A percentile compares a stretch with the other conserved stretches of the same genome.
Evolutionary conservation across 2,797 vertebrate species (phyloP).

Genomic region (Luscinia megarhynchos): DNA sequence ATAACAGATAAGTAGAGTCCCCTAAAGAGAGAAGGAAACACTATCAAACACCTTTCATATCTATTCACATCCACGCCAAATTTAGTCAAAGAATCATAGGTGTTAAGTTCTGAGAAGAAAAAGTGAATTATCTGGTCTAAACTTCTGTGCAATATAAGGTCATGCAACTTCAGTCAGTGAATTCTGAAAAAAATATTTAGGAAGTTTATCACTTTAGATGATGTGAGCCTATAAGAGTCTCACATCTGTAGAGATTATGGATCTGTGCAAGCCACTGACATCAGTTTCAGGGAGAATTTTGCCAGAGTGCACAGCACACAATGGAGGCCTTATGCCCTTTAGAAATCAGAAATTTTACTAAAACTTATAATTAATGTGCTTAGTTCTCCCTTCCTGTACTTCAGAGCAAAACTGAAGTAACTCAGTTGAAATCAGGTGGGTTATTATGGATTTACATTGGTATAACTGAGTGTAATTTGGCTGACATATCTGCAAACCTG

Average conservation of each 20-base stretch:
- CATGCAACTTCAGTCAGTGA: neutral
- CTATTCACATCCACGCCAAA: neutral
- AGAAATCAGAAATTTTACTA: constrained; percentile 6
- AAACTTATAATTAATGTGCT: neutral
- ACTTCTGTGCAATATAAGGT: neutral
- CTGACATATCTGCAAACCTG: constrained; percentile 44
- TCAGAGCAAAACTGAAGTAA: constrained; percentile 26
- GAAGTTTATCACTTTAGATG: neutral
- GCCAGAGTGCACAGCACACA: neutral
- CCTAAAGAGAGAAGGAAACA: constrained; percentile 78
- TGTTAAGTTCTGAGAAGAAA: neutral
- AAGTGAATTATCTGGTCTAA: neutral
- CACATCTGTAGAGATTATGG: neutral
- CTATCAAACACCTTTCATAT: neutral
- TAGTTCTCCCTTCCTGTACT: neutral
- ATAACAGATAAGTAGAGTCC: constrained; percentile 94
- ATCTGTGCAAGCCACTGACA: neutral
- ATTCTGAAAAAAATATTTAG: neutral
- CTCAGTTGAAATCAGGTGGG: neutral
- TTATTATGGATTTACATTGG: constrained; percentile 50
- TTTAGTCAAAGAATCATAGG: neutral
- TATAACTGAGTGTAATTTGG: constrained; percentile 56
- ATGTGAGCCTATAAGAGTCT: neutral
- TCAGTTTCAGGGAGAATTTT: neutral
- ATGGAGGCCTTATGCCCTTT: neutral